Base-by-base conservation (phyloP, 2,113 vertebrate species). In the Rhinolophus ferrumequinum region DNA sequence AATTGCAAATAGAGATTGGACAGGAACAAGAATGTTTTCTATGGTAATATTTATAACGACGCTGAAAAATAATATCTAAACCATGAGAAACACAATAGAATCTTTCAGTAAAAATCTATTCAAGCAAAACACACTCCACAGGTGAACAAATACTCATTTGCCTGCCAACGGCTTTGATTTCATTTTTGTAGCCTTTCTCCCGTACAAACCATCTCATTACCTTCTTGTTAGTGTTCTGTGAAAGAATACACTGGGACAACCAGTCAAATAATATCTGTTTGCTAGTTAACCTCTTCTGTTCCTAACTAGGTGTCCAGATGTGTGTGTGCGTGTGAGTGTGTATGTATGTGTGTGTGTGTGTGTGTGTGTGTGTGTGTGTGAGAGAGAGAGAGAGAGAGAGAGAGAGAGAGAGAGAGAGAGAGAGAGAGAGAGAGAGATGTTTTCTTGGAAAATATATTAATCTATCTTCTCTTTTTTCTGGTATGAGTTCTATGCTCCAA, bases 141-240 rank as follows among this genome's bases (percentile, higher is more conserved):
- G 98, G 95, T 98, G 98, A 97, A 30, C 94, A 98, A 98, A 98
- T 93, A 96, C 67, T 77, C 87, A 92, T 97, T 96, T 72, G 30
- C 15, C 64, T 97, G 56, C 6, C 66, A 91, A 94, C 73, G 75
- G 70, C 93, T 83, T 96, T 7, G 89, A 69, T 88, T 97, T 92
- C 18, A 73, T 0, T 62, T 81, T 80, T 75, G 30, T 13, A 92
- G 66, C 47, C 58, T 62, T 76, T 90, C 24, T 89, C 19, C n/a
- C 60, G 95, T 44, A 92, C 15, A 94, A 62, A 95, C 8, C 10
- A 6, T 70, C 64, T 81, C 92, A 92, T 81, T 96, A 30, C 52
- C 85, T 94, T 90, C 24, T 93, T 30, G 85, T 96, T 94, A 52
- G 15, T 86, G 56, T 85, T 72, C 56, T 80, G 1, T 83, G 93